Evolutionary conservation across 92 coral and sea anemone genomes (phyloP).

Genomic region (Palythoa caribaeorum): DNA sequence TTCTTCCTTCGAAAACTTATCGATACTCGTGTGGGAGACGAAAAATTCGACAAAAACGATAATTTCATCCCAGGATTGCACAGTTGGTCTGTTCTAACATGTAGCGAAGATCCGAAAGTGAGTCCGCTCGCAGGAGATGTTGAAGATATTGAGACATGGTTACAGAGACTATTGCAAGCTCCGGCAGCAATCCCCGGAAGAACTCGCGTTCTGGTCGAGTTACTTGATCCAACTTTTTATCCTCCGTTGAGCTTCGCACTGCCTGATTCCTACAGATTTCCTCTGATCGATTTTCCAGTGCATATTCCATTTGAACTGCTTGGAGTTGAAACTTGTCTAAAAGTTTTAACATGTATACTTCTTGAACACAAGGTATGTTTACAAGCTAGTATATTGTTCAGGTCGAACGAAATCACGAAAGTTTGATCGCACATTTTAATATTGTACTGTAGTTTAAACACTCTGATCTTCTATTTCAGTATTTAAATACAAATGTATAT

Average conservation of each 20-base stretch:
- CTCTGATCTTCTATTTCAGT: too few species aligned
- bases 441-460: background rate
- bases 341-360: slow-evolving; percentile 94
- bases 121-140: slow-evolving; percentile 90
- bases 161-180: slow-evolving; percentile 88
- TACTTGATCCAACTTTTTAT: slow-evolving; percentile 77
- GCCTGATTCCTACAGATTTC: slow-evolving; percentile 88
- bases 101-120: slow-evolving; percentile 93
- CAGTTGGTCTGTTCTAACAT: slow-evolving; percentile 97
- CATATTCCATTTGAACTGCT: slow-evolving; percentile 97
- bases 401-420: background rate
- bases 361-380: slow-evolving; percentile 93
- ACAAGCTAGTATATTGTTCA: too few species aligned
- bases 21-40: slow-evolving; percentile 85
- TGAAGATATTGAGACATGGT: slow-evolving; percentile 96
- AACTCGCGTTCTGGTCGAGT: slow-evolving; percentile 89
- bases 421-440: slow-evolving; percentile 4
- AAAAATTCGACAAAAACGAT: slow-evolving; percentile 77
- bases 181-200: slow-evolving; percentile 92
- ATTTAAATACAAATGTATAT: too few species aligned
- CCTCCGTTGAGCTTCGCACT: slow-evolving; percentile 89
- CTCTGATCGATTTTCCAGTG: slow-evolving; percentile 94
- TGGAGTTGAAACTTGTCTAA: slow-evolving; percentile 97
- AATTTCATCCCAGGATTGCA: slow-evolving; percentile 85
- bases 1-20: slow-evolving; percentile 94